Conservation (phyloP, 2,888 invertebrate genomes). For the Drosophila algonquin region DNA sequence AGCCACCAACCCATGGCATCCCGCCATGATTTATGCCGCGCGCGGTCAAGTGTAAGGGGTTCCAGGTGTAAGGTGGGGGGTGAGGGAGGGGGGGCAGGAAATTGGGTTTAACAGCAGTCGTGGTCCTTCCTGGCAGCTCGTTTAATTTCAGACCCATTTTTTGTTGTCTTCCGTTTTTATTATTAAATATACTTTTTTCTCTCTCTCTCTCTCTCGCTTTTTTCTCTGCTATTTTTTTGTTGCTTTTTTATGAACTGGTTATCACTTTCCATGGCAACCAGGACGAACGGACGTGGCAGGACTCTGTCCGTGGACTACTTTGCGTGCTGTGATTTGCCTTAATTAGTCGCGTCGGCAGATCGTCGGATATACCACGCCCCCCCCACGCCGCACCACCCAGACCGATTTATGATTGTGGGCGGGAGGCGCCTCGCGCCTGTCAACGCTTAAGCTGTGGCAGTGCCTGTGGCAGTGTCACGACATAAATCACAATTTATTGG, state of each 20-base stretch:
- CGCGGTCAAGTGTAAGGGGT: slow-evolving; percentile 76
- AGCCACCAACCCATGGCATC: not conserved
- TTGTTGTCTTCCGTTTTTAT: slow-evolving; percentile 59
- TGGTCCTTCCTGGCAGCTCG: slow-evolving; percentile 63
- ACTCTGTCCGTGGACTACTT: slow-evolving; percentile 40
- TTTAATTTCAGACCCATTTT: slow-evolving; percentile 66
- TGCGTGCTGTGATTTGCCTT: slow-evolving; percentile 73
- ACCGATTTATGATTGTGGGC: slow-evolving; percentile 25
- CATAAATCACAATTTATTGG: slow-evolving; percentile 45
- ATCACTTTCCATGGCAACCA: slow-evolving; percentile 38
- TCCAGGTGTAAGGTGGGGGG: slow-evolving; percentile 15
- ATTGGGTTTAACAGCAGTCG: slow-evolving; percentile 72
- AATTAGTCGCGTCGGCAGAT: slow-evolving; percentile 63
- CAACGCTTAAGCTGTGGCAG: slow-evolving; percentile 35
- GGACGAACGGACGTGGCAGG: not conserved
- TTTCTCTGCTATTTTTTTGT: slow-evolving; percentile 10
- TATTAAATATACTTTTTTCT: slow-evolving; percentile 70
- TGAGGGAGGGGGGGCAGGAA: slow-evolving; percentile 54
- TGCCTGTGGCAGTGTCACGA: slow-evolving; percentile 14
- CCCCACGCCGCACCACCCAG: not conserved
- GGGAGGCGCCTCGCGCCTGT: slow-evolving; percentile 13
- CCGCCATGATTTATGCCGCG: slow-evolving; percentile 69
- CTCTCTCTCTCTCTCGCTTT: slow-evolving; percentile 22
- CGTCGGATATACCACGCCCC: slow-evolving; percentile 25
- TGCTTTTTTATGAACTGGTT: slow-evolving; percentile 69